Percentiles rank a stretch among this genome's conserved stretches.
phyloP scores from a whole-genome alignment of 2,113 vertebrate genomes.

The Nyctereutes procyonoides region DNA sequence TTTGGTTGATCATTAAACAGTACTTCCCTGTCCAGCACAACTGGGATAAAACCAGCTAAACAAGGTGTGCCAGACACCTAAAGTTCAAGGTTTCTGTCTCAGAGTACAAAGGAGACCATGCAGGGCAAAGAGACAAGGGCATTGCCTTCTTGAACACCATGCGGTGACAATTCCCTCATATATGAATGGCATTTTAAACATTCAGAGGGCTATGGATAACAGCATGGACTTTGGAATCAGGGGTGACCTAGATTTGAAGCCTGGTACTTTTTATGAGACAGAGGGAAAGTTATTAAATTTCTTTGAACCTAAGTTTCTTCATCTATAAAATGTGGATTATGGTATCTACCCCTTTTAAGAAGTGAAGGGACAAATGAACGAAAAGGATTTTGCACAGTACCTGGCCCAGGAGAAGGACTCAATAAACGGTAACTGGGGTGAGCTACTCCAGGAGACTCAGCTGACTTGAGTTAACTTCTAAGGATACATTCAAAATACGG shows the following conservation, averaged over 20 bases:
- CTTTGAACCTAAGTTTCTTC: conserved; percentile 34
- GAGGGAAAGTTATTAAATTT: conserved; percentile 2
- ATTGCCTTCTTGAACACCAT: not conserved
- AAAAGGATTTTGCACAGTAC: not conserved
- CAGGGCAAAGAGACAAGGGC: not conserved
- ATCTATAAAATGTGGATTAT: conserved; percentile 17
- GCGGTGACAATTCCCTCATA: not conserved
- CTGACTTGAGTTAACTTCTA: not conserved
- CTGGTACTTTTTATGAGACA: conserved; percentile 16
- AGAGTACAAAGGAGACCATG: not conserved
- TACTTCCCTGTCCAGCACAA: not conserved
- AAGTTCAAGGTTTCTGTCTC: not conserved
- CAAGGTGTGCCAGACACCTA: not conserved
- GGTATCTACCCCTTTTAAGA: not conserved
- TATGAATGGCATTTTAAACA: not conserved
- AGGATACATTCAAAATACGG: not conserved
- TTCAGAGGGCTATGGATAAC: not conserved
- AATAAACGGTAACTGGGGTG: not conserved
- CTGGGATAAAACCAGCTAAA: not conserved
- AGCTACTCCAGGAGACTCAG: not conserved
- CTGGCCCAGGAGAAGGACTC: not conserved
- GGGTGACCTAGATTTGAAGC: not conserved
- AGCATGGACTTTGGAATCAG: conserved; percentile 15
- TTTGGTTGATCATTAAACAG: conserved; percentile 35
- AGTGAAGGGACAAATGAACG: not conserved